phyloP scores from a whole-genome alignment of 2,797 vertebrate genomes.

The Acipenser ruthenus region DNA sequence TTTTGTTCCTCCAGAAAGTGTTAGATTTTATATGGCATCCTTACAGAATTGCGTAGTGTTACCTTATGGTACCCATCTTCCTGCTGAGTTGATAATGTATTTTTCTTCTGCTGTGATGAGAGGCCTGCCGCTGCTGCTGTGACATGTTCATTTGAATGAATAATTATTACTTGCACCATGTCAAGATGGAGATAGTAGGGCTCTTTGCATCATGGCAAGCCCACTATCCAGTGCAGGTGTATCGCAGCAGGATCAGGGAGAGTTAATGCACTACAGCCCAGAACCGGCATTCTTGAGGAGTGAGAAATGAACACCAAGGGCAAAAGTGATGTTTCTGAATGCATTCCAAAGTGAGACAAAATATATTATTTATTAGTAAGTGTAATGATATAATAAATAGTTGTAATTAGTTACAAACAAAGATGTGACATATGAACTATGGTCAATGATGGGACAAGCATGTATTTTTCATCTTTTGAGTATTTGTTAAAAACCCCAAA shows the following conservation, averaged over 20 bases:
- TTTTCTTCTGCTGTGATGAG: slow-evolving; percentile 87
- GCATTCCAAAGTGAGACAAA: slow-evolving; percentile 7
- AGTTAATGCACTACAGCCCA: slow-evolving; percentile 70
- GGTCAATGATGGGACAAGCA: too few species aligned
- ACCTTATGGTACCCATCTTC: slow-evolving; percentile 94
- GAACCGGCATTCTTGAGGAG: slow-evolving; percentile 62
- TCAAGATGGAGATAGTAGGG: slow-evolving; percentile 82
- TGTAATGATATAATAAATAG: slow-evolving; percentile 5
- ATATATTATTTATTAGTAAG: slow-evolving; percentile 4
- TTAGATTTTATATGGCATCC: slow-evolving; percentile 72
- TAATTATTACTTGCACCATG: slow-evolving; percentile 96
- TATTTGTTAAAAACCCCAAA: too few species aligned
- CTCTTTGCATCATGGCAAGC: slow-evolving; percentile 72
- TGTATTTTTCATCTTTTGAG: too few species aligned
- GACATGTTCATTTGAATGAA: slow-evolving; percentile 98
- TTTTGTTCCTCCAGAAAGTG: too few species aligned
- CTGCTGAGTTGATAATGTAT: slow-evolving; percentile 96
- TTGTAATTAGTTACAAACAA: not conserved
- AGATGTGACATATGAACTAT: too few species aligned
- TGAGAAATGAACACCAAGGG: slow-evolving; percentile 71
- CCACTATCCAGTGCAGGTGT: slow-evolving; percentile 79
- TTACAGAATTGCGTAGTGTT: slow-evolving; percentile 90
- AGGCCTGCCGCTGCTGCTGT: slow-evolving; percentile 86
- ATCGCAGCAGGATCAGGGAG: slow-evolving; percentile 74
- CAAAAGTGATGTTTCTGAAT: slow-evolving; percentile 52